phyloP scores from a whole-genome alignment of 2,888 invertebrate genomes.

The Tineola bisselliella region DNA sequence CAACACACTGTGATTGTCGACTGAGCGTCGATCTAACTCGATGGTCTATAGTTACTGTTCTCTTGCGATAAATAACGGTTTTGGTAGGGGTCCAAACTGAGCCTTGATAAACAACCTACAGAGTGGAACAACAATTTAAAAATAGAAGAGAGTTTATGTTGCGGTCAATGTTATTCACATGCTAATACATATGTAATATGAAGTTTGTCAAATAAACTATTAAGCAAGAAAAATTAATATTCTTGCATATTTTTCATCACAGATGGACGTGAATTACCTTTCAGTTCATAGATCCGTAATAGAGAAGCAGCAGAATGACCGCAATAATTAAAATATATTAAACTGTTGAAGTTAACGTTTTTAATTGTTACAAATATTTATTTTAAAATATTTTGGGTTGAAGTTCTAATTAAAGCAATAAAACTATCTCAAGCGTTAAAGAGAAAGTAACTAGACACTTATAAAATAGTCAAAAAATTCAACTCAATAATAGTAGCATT shows the following conservation, averaged over 20 bases:
- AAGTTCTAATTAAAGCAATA: not conserved
- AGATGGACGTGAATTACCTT: too few species aligned
- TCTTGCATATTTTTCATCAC: too few species aligned
- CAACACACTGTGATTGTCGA: not conserved
- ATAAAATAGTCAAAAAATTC: not conserved
- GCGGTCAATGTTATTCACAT: not conserved
- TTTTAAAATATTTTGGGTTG: too few species aligned
- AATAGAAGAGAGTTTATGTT: not conserved
- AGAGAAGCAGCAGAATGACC: too few species aligned
- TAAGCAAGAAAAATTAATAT: not conserved
- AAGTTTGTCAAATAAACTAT: not conserved
- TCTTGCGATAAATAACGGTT: slow-evolving; percentile 1
- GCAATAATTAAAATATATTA: too few species aligned
- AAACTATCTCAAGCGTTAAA: not conserved
- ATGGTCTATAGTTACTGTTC: not conserved
- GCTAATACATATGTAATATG: not conserved
- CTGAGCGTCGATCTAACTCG: not conserved
- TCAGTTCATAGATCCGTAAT: too few species aligned
- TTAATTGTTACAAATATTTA: too few species aligned
- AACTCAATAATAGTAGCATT: not conserved
- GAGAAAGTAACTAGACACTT: not conserved
- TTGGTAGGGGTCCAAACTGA: slow-evolving; percentile 8
- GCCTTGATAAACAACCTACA: slow-evolving; percentile 7
- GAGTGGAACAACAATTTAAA: not conserved
- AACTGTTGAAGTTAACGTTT: too few species aligned